Evolutionary conservation across 2,888 invertebrate species (phyloP), one percentile per base, ranked within the genome.

Genomic region (Temnothorax ravouxi): DNA sequence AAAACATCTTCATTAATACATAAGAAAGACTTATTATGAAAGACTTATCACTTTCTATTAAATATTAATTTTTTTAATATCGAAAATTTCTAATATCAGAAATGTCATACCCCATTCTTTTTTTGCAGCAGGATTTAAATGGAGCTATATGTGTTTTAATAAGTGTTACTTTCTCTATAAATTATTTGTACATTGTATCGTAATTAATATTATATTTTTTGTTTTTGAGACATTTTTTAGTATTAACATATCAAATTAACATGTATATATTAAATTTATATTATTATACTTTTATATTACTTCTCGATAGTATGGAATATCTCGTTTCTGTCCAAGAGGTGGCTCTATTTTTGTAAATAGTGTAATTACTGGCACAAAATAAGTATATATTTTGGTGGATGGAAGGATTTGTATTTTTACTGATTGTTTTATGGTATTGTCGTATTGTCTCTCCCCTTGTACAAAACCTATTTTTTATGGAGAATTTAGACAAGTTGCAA

Each of bases 391-490:
- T 91, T 84, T 91, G 91, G 92, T 92, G 91, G 87, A 86, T 90
- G 91, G 91, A 91, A 88, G 86, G 86, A 84, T 76, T 83, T 75
- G 77, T 64, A 64, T 87, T 59, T 84, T 84, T 87, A 76, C 83
- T 72, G 80, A 80, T 83, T 84, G 79, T 86, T 84, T 72, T 84
- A 66, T 85, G 88, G 86, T 85, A 88, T 91, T 93, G 94, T 93
- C 93, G 86, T 85, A 88, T 91, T 93, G 94, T 93, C 93, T 94
- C 94, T 93, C 93, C 92, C 93, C 93, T 89, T 87, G 38, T 69
- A 81, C 21, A 54, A 62, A 76, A 82, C 52, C 76, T 79, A 88
- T n/a, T 79, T 81, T 89, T 77, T 86, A 84, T 69, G 83, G 72
- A 85, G 66, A 86, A 75, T 56, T 83, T 82, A 72, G 66, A 54